Percentiles rank a stretch among this genome's conserved stretches.
Conservation (phyloP, 2,888 invertebrate genomes). For the Platerodrilus igneus region DNA sequence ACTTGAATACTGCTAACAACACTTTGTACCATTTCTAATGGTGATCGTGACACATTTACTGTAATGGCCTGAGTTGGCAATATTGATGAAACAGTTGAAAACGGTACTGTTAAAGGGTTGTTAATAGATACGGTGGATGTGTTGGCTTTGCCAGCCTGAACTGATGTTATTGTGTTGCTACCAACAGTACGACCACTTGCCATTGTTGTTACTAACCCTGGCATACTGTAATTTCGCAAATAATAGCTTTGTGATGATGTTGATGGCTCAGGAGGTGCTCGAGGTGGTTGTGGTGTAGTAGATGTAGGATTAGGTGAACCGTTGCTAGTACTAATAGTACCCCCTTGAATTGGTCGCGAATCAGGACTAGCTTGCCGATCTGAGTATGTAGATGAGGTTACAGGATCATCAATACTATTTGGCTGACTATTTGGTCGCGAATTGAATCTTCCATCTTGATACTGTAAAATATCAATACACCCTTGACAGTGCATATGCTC, state of each 20-base stretch:
- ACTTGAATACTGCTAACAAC: slow-evolving; percentile 67
- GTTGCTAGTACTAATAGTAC: slow-evolving; percentile 78
- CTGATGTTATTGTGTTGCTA: slow-evolving; percentile 77
- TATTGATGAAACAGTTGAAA: slow-evolving; percentile 45
- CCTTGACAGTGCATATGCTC: slow-evolving; percentile 53
- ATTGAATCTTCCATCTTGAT: slow-evolving; percentile 36
- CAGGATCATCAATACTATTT: slow-evolving; percentile 57
- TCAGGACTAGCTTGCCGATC: slow-evolving; percentile 57
- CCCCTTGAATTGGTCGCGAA: slow-evolving; percentile 75
- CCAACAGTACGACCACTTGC: slow-evolving; percentile 73
- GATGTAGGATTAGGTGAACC: slow-evolving; percentile 62
- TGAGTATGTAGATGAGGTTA: slow-evolving; percentile 64
- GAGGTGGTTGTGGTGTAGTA: slow-evolving; percentile 41
- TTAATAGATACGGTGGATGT: slow-evolving; percentile 74
- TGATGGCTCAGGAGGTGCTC: too few species aligned
- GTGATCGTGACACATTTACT: slow-evolving; percentile 55
- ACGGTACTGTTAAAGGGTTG: slow-evolving; percentile 47
- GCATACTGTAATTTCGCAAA: slow-evolving; percentile 24
- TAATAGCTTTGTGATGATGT: too few species aligned
- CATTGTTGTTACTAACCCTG: slow-evolving; percentile 56
- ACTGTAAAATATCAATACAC: slow-evolving; percentile 50
- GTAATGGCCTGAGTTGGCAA: slow-evolving; percentile 39
- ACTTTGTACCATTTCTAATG: slow-evolving; percentile 73
- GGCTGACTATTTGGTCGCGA: slow-evolving; percentile 55
- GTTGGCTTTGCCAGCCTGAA: slow-evolving; percentile 69